Conservation (phyloP, 1,140 invertebrate species). For the Aradophagus sp. region DNA sequence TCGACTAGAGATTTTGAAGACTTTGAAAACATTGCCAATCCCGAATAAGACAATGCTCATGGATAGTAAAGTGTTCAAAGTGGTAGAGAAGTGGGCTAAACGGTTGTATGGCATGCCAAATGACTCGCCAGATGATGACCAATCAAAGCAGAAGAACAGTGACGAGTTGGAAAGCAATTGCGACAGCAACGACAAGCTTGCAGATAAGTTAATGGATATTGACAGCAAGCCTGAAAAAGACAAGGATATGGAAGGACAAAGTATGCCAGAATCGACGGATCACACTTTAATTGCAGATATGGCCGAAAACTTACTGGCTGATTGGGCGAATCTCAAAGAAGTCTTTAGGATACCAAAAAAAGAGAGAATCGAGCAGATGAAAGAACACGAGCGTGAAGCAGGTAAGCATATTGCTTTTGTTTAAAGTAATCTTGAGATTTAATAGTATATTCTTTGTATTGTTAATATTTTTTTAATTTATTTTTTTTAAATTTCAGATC, state of each 20-base stretch:
- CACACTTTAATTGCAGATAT: constrained; percentile 75
- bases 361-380: constrained; percentile 93
- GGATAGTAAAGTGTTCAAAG: constrained; percentile 90
- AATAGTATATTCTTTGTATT: background rate
- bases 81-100: constrained; percentile 87
- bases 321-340: constrained; percentile 89
- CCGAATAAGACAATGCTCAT: constrained; percentile 94
- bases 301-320: constrained; percentile 80
- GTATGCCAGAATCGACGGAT: constrained; percentile 59
- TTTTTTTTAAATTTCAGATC: constrained; percentile 64
- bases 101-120: constrained; percentile 64
- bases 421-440: background rate
- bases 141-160: constrained; percentile 57
- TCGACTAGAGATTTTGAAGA: constrained; percentile 86
- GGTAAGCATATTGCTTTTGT: constrained; percentile 64
- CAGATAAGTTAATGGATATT: constrained; percentile 24
- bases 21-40: constrained; percentile 88
- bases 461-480: constrained; percentile 4
- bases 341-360: constrained; percentile 96
- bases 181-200: constrained; percentile 60
- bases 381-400: constrained; percentile 93
- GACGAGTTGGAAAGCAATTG: constrained; percentile 53
- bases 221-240: constrained; percentile 59
- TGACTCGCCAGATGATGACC: constrained; percentile 72
- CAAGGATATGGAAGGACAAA: constrained; percentile 46